These are phyloP conservation scores for Molothrus ater DNA, from an alignment of 2,797 vertebrate species.

Conservation along the genomic window DNA sequence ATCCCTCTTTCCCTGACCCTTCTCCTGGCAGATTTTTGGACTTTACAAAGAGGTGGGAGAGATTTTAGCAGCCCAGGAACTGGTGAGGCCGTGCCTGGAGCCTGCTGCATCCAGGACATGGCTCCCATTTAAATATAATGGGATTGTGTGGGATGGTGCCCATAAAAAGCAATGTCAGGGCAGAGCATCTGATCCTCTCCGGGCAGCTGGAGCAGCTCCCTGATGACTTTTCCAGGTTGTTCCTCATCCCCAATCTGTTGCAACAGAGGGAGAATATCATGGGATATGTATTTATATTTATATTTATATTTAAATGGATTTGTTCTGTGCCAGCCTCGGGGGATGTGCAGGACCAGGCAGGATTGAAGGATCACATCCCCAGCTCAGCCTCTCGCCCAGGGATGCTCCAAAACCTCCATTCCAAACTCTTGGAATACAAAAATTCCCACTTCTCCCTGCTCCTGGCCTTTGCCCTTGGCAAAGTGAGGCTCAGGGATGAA, in stretches of 20 bases:
- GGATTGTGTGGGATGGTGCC: not conserved
- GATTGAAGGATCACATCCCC: not conserved
- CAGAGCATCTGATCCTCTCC: not conserved
- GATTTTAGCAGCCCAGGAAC: not conserved
- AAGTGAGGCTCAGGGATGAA: not conserved
- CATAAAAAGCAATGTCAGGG: slow-evolving; percentile 43
- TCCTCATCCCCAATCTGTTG: not conserved
- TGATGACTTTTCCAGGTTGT: slow-evolving; percentile 35
- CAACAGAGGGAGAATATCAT: not conserved
- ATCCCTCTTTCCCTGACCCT: fast-evolving
- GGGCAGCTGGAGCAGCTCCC: slow-evolving; percentile 35
- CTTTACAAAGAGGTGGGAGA: not conserved
- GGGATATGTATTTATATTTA: not conserved
- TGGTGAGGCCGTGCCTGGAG: not conserved
- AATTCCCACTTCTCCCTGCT: not conserved
- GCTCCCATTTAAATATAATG: not conserved
- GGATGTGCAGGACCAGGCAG: not conserved
- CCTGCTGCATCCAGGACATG: not conserved
- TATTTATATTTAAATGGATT: not conserved
- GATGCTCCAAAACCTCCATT: not conserved
- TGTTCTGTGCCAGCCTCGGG: not conserved
- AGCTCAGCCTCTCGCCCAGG: fast-evolving
- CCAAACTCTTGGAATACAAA: fast-evolving
- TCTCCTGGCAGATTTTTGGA: fast-evolving
- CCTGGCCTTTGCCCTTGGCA: not conserved